Evolutionary conservation across 2,888 invertebrate genomes (phyloP), one percentile per base, ranked within the genome.

Genomic region (Corythucha ciliata): DNA sequence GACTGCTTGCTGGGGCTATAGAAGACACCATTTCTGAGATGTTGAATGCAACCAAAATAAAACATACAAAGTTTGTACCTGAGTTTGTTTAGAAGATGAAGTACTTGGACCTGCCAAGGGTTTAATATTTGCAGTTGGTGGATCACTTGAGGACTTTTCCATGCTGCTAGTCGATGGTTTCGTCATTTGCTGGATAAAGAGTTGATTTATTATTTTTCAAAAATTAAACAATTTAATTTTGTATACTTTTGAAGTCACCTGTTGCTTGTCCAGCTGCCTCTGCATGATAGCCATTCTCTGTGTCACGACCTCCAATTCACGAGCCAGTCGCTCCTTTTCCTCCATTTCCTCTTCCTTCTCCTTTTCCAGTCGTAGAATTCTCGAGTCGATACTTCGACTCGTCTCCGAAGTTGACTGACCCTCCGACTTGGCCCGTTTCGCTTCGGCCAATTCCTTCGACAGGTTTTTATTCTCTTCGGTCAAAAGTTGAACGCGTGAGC

Each of bases 61-160:
- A 36, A 3, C 42, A 36, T 29, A 29, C 2, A 33, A 24, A 22
- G 8, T 1, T 8, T 10, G 0, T 52, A 60, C 61, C 50, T 60
- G 60, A 44, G 62, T 60, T 29, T 63, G 62, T 42, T 63, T 63
- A 24, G 59, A 55, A 18, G 58, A 59, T 25, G 62, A 57, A 21
- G 61, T 59, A 7, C 62, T 62, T 40, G 69, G 73, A 61, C 88
- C 88, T 3, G 92, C 85, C 83, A 93, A 89, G 0, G 93, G 93
- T 67, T 90, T 89, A 36, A 93, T 93, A 66, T 93, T 93, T 4
- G 93, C 93, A 1, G 91, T 93, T 0, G 83, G 79, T 24, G 80
- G 77, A 59, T 80, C 80, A 0, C 70, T 70, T 2, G 71, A 69
- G 2, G 70, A 68, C 58, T 75, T 76, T 32, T 75, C 74, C 2